A percentile compares a stretch with the other conserved stretches of the same genome.
phyloP scores from a whole-genome alignment of 2,888 invertebrate species.

The Merodon equestris region DNA sequence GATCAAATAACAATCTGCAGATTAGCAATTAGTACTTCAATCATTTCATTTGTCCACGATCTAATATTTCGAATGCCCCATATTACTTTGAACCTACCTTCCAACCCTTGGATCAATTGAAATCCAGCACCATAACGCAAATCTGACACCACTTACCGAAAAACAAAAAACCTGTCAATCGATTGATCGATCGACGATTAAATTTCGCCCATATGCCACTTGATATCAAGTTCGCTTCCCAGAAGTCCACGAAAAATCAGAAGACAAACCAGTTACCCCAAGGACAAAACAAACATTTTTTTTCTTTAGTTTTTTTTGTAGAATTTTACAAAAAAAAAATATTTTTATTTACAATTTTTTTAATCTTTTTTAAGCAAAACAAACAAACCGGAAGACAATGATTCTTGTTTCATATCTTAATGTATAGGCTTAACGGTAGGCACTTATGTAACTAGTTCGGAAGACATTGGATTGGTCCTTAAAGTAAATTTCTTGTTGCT shows the following conservation, averaged over 20 bases:
- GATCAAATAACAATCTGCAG: no score
- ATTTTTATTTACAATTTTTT: conserved; percentile 57
- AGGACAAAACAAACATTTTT: conserved; percentile 65
- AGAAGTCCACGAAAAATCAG: conserved; percentile 5
- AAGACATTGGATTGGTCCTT: conserved; percentile 56
- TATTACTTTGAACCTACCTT: no score
- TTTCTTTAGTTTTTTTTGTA: conserved; percentile 35
- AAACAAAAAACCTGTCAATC: conserved; percentile 1
- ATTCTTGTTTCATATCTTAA: conserved; percentile 58
- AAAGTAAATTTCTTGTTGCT: conserved; percentile 45
- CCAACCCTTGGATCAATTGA: background rate
- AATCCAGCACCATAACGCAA: background rate
- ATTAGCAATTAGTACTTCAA: no score
- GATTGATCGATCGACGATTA: background rate
- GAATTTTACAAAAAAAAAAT: conserved; percentile 45
- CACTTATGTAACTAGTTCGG: conserved; percentile 34
- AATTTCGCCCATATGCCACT: conserved; percentile 38
- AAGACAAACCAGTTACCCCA: conserved; percentile 68
- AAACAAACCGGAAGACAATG: conserved; percentile 69
- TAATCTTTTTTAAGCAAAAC: conserved; percentile 57
- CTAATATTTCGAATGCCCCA: no score
- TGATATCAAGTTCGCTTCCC: no score
- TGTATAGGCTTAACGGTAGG: conserved; percentile 16
- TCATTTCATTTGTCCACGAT: no score
- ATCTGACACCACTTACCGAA: conserved; percentile 26